Evolutionary conservation across 2,888 invertebrate species (phyloP).

Genomic region (Ferdinandea cuprea): DNA sequence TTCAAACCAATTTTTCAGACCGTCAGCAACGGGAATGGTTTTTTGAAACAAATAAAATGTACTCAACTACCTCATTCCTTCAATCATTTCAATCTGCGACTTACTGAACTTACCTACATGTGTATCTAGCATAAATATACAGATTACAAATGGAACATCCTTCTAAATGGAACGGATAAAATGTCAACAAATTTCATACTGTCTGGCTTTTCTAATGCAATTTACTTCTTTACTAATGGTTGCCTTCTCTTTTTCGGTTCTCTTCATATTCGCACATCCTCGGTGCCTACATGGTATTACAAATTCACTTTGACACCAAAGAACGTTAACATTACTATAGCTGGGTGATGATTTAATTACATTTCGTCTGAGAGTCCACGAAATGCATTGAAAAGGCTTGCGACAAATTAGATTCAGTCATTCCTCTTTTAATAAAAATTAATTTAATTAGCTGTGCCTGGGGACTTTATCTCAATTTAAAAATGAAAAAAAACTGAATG

Average conservation of each 20-base stretch:
- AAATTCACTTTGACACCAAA: slow-evolving; percentile 9
- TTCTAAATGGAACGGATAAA: slow-evolving; percentile 7
- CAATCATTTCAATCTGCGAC: not conserved
- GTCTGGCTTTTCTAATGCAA: slow-evolving; percentile 38
- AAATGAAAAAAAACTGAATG: not conserved
- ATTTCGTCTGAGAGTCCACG: not conserved
- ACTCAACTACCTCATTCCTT: no score
- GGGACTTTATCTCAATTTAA: no score
- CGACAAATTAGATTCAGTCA: no score
- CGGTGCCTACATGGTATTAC: not conserved
- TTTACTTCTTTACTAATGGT: slow-evolving; percentile 24
- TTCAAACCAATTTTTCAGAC: no score
- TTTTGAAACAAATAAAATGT: no score
- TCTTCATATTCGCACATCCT: not conserved
- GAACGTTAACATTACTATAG: slow-evolving; percentile 1
- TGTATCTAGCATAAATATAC: not conserved
- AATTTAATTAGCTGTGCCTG: no score
- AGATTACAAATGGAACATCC: not conserved
- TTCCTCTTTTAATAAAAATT: no score
- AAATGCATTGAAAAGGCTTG: not conserved
- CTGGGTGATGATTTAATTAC: slow-evolving; percentile 8
- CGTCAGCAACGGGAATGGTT: no score
- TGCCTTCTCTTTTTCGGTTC: not conserved
- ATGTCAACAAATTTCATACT: slow-evolving; percentile 19
- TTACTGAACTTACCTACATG: not conserved